These are phyloP conservation scores for Phoenoteleia sp. DNA, from an alignment of 2,888 invertebrate genomes.

Conservation along the genomic window DNA sequence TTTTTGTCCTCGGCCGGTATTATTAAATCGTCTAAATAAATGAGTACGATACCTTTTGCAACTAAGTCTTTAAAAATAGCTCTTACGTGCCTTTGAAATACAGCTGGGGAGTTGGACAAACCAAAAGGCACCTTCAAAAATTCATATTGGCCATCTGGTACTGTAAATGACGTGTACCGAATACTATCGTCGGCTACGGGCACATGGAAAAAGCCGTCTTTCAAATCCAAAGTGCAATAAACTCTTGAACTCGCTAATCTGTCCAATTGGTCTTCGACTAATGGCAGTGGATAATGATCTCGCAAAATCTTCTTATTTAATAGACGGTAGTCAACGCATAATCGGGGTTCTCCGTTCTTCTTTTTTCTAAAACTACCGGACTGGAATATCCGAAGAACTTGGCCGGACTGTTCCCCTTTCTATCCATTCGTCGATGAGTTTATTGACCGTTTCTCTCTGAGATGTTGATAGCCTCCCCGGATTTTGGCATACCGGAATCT, in stretches of 20 bases:
- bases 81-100: background rate
- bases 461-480: background rate
- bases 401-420: slow-evolving; percentile 76
- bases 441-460: slow-evolving; percentile 75
- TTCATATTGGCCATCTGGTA: background rate
- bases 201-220: slow-evolving; percentile 31
- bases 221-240: background rate
- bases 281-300: background rate
- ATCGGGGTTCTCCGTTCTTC: background rate
- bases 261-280: background rate
- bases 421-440: slow-evolving; percentile 79
- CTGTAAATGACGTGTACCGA: background rate
- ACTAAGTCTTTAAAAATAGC: background rate
- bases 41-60: background rate
- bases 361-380: slow-evolving; percentile 54
- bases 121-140: background rate
- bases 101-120: background rate
- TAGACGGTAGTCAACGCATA: background rate
- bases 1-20: background rate
- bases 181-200: background rate
- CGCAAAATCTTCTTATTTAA: background rate
- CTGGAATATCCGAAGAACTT: slow-evolving; percentile 79
- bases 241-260: background rate
- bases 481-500: background rate
- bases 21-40: background rate